These are phyloP conservation scores for Psittacula cyanocephala DNA, from an alignment of 2,113 vertebrate species.

Conservation along the genomic window DNA sequence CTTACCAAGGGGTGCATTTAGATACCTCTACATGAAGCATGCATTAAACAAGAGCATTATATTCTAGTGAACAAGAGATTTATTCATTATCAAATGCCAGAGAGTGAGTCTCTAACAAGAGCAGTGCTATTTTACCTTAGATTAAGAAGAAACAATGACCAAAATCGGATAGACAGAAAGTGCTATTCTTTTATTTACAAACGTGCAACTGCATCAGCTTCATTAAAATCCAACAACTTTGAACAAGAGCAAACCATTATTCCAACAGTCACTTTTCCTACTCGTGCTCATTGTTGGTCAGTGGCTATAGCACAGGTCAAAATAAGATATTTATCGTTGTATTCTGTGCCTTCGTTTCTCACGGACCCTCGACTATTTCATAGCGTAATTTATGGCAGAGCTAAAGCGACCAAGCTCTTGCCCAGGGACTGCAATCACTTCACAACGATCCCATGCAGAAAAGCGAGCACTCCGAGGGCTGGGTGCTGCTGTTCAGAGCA, in stretches of 20 bases:
- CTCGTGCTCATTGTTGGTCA: neutral
- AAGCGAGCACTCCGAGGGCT: fast-evolving
- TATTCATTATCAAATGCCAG: neutral
- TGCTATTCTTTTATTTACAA: neutral
- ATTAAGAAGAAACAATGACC: neutral
- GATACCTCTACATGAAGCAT: neutral
- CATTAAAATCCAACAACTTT: neutral
- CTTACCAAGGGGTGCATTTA: neutral
- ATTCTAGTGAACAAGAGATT: neutral
- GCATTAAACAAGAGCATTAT: neutral
- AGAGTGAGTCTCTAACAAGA: neutral
- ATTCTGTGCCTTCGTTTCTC: neutral
- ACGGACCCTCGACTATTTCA: fast-evolving
- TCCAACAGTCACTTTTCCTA: neutral
- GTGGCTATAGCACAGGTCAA: fast-evolving
- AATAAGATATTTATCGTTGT: neutral
- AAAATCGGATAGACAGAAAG: neutral
- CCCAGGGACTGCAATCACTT: fast-evolving
- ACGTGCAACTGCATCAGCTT: neutral
- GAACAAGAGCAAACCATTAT: neutral
- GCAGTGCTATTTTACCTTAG: neutral
- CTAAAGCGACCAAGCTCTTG: neutral
- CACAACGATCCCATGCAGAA: fast-evolving
- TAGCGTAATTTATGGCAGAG: fast-evolving
- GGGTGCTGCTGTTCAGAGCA: fast-evolving